Evolutionary conservation across 2,888 invertebrate genomes (phyloP), one percentile per base, ranked within the genome.

Genomic region (Nymphalis urticae): DNA sequence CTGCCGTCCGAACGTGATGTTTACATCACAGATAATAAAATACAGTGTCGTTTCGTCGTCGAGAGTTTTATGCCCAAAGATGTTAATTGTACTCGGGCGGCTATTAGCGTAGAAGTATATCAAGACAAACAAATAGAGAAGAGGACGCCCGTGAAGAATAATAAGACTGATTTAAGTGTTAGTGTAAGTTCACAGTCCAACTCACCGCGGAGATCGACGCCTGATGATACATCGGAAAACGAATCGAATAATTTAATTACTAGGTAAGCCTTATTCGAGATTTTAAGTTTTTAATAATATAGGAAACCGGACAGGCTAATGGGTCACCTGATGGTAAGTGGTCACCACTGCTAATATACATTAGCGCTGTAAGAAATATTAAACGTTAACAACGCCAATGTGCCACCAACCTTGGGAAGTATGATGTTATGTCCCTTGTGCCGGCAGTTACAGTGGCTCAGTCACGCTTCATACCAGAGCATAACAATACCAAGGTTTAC

Each of bases 51-150:
- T 19, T 78, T 92, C 80, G 81, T 83, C 0, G 77, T 92, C 2
- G 85, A 91, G 48, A 88, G 93, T 66, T 83, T 90, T 62, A 93
- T 95, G 77, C 94, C 95, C 70, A 94, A 95, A 74, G 95, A 95
- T 69, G 92, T 97, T 36, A 84, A 92, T 1, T 95, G 95, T 76
- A 94, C 94, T 32, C 92, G 89, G 72, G 94, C 95, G 10, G 92
- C 94, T 32, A 87, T 96, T 64, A 95, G 96, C 71, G 93, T 95
- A 78, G 95, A 95, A 77, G 80, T 85, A 76, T 91, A 88, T 74
- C 93, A 85, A 56, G 87, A 88, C 1, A 86, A 81, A 32, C 75
- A 76, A 68, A 78, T 75, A 19, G 87, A 86, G 32, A 88, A 86
- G 69, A 75, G 77, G 71, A 87, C 87, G 71, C 85, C 90, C 70